Conservation (phyloP, 53 echinoderm and acorn worm genomes). For the Holothuria scabra region DNA sequence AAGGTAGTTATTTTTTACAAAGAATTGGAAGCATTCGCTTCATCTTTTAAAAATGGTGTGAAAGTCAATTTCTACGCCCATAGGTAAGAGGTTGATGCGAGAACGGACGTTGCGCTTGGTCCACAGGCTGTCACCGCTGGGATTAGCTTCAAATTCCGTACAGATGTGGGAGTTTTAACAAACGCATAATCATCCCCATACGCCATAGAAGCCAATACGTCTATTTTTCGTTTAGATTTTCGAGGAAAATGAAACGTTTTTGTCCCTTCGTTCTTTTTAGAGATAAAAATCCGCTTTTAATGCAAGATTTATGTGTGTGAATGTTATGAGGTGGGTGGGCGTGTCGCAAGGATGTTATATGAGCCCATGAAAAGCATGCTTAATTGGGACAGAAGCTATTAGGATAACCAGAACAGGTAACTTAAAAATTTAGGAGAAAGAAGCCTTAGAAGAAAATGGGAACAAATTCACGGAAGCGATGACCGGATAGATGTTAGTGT, state of each 20-base stretch:
- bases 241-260: no score
- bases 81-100: background rate
- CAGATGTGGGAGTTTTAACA: slow-evolving; percentile 4
- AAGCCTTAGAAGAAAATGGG: slow-evolving; percentile 3
- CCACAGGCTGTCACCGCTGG: slow-evolving; percentile 15
- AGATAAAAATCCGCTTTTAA: slow-evolving; percentile 16
- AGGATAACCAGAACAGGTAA: background rate
- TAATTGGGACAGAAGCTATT: slow-evolving; percentile 5
- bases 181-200: slow-evolving; percentile 32
- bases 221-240: no score
- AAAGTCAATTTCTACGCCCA: slow-evolving; percentile 24
- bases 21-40: no score
- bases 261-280: background rate
- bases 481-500: slow-evolving; percentile 37
- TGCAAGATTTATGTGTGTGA: slow-evolving; percentile 39
- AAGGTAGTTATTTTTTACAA: no score
- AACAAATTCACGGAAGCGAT: slow-evolving; percentile 16
- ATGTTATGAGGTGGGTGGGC: slow-evolving; percentile 16
- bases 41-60: slow-evolving; percentile 19
- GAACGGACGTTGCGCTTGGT: background rate
- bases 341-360: background rate
- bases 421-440: background rate
- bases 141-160: slow-evolving; percentile 23
- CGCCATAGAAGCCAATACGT: background rate
- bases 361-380: background rate